phyloP scores from a whole-genome alignment of 2,113 vertebrate genomes.

The Phalacrocorax pelagicus region DNA sequence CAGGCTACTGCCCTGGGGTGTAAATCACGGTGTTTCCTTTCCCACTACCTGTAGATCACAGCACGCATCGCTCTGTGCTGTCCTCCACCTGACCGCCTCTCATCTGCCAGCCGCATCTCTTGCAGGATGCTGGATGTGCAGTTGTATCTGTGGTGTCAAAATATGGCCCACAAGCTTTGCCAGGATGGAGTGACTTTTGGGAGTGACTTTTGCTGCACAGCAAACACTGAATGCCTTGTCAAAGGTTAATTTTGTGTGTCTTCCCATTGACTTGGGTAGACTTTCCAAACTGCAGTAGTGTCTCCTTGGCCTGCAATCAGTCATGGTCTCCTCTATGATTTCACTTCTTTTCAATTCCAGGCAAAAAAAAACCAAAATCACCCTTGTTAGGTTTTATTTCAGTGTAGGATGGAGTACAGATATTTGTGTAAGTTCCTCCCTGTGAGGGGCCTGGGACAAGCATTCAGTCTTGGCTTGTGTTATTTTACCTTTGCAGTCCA shows the following conservation, averaged over 20 bases:
- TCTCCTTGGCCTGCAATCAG: not conserved
- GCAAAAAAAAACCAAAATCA: too few relatives aligned
- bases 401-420: not conserved
- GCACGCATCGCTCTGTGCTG: fast-evolving
- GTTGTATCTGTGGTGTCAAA: not conserved
- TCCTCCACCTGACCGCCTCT: not conserved
- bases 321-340: not conserved
- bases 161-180: not conserved
- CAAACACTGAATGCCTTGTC: not conserved
- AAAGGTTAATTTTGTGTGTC: not conserved
- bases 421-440: not conserved
- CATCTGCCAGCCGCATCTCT: not conserved
- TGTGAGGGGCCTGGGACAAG: not conserved
- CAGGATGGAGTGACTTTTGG: not conserved
- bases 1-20: not conserved
- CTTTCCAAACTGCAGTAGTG: not conserved
- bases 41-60: fast-evolving
- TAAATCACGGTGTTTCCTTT: not conserved
- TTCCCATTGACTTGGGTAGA: not conserved
- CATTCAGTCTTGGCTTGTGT: not conserved
- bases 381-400: not conserved
- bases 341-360: not conserved
- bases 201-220: not conserved
- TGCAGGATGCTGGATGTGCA: not conserved
- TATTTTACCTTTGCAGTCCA: not conserved